These are phyloP conservation scores for Thymelicus acteon DNA, from an alignment of 2,888 invertebrate species.

Conservation along the genomic window DNA sequence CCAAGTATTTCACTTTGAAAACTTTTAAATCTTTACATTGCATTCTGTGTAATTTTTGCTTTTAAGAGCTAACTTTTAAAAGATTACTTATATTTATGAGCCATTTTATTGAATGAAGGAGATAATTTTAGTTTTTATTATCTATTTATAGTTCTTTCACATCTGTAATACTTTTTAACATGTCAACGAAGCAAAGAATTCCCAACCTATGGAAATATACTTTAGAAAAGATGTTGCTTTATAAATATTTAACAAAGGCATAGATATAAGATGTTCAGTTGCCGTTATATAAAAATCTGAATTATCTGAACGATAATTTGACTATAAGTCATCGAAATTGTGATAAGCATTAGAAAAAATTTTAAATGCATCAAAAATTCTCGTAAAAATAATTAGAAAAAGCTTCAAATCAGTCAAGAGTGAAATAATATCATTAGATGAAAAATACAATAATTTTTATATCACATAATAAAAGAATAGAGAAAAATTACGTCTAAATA, in stretches of 20 bases:
- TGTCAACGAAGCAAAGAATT: slow-evolving; percentile 28
- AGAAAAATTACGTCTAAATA: slow-evolving; percentile 77
- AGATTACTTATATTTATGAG: no score
- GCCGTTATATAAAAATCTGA: slow-evolving; percentile 42
- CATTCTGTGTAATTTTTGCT: slow-evolving; percentile 2
- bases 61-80: neutral
- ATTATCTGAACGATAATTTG: slow-evolving; percentile 37
- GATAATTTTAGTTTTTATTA: neutral
- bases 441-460: slow-evolving; percentile 65
- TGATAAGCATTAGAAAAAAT: slow-evolving; percentile 38
- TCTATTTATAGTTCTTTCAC: neutral
- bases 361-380: slow-evolving; percentile 38
- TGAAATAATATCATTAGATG: slow-evolving; percentile 48
- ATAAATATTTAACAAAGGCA: slow-evolving; percentile 45
- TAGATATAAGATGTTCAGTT: slow-evolving; percentile 41
- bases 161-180: slow-evolving; percentile 27
- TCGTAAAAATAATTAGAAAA: slow-evolving; percentile 46
- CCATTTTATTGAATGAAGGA: neutral
- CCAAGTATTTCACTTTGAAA: slow-evolving; percentile 5
- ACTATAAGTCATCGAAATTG: slow-evolving; percentile 41
- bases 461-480: slow-evolving; percentile 81
- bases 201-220: slow-evolving; percentile 37
- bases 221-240: slow-evolving; percentile 43
- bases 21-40: slow-evolving; percentile 10
- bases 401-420: slow-evolving; percentile 50